These are phyloP conservation scores for Tragopan temminckii DNA, from an alignment of 2,797 vertebrate species.

Conservation along the genomic window DNA sequence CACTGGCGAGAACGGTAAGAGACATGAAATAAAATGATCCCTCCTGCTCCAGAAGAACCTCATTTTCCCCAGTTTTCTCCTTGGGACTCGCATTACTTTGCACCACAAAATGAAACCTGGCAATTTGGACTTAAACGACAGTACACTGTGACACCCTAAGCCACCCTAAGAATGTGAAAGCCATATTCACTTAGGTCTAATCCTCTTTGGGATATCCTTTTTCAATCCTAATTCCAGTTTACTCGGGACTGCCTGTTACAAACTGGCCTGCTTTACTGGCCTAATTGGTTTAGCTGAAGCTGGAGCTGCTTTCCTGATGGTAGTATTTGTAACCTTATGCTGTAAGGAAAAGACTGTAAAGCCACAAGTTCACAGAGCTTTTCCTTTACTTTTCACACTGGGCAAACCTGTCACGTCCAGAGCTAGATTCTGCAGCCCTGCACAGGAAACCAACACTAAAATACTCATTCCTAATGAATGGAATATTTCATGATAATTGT, in stretches of 20 bases:
- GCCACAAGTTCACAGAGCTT: rapidly evolving
- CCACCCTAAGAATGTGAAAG: not conserved
- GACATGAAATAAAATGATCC: not conserved
- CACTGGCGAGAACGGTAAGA: not conserved
- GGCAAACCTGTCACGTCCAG: not conserved
- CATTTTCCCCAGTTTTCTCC: not conserved
- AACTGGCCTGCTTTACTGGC: not conserved
- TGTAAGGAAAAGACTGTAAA: not conserved
- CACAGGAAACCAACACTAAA: rapidly evolving
- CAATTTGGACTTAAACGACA: not conserved
- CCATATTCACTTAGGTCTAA: not conserved
- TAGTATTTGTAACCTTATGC: rapidly evolving
- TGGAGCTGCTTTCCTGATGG: not conserved
- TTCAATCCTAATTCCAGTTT: not conserved
- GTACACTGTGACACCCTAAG: not conserved
- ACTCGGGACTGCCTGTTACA: not conserved
- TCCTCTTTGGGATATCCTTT: not conserved
- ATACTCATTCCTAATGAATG: rapidly evolving
- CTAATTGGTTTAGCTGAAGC: not conserved
- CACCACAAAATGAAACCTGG: not conserved
- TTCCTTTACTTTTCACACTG: not conserved
- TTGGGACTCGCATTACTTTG: not conserved
- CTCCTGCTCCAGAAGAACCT: not conserved
- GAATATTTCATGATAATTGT: not conserved
- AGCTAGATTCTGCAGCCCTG: not conserved